A percentile compares a stretch with the other conserved stretches of the same genome.
Evolutionary conservation across 2,113 vertebrate species (phyloP).

Genomic region (Muscicapa adusta): DNA sequence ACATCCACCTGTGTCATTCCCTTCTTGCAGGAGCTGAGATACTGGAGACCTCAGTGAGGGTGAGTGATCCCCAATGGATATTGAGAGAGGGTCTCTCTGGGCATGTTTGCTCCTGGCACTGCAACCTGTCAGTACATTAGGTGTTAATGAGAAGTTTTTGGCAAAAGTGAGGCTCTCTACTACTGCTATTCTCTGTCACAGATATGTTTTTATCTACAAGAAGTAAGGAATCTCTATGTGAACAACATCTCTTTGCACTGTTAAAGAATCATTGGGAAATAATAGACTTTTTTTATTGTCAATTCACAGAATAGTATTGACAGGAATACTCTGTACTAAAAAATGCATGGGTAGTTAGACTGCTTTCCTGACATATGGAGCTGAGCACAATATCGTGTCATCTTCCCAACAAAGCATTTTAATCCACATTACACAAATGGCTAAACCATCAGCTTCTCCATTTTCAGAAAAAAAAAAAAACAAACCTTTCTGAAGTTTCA

Average conservation of each 20-base stretch:
- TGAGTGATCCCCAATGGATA: background rate
- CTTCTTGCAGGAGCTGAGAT: background rate
- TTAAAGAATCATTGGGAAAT: background rate
- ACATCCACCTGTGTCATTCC: background rate
- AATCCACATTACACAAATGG: background rate
- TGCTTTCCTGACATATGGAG: background rate
- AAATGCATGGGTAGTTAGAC: rapidly evolving
- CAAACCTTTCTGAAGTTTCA: background rate
- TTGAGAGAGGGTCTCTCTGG: background rate
- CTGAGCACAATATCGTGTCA: background rate
- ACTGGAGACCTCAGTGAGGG: background rate
- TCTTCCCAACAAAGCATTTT: background rate
- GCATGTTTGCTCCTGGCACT: background rate
- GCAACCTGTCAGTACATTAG: background rate
- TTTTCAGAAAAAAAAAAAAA: background rate
- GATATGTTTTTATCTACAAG: background rate
- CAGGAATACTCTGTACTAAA: background rate
- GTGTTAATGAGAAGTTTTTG: background rate
- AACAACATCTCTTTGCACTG: background rate
- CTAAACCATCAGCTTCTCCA: background rate
- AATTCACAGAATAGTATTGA: background rate
- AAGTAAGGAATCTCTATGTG: background rate
- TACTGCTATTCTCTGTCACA: background rate
- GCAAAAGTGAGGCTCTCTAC: background rate
- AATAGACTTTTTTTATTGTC: background rate